Base-by-base conservation (phyloP, 1,140 invertebrate genomes). In the Drosophila arawakana region DNA sequence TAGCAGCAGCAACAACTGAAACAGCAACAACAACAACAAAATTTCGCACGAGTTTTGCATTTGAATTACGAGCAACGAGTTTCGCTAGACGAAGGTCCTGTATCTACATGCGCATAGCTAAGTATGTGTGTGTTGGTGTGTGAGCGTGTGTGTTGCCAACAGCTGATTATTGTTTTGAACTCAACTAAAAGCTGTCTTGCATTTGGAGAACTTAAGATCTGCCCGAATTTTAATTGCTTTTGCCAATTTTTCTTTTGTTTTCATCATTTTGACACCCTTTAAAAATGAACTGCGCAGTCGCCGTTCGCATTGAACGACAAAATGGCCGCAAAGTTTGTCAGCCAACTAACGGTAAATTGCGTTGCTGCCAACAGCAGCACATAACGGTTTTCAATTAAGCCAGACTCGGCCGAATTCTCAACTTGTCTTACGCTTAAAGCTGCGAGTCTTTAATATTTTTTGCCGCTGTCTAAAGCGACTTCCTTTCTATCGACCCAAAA, bases 21-120 rank as follows among this genome's bases (percentile, higher is more conserved):
- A 25, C 46, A 39, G 9, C 70, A 57, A 10, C 72, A 39, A n/a
- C 71, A 44, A 30, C 80, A 77, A 67, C 86, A 74, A 88, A 88
- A 80, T 80, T 88, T 89, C 84, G 84, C 85, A 89, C 84, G 84
- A 89, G 84, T 84, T 89, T 89, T 89, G 84, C 84, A 89, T 89
- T 89, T 89, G 84, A 89, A 89, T 89, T 74, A 79, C 77, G 84
- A 84, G 77, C 88, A 79, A 89, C 84, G 80, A 89, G 71, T 73
- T 76, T 41, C 62, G 46, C 67, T 68, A 59, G 74, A 72, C 74
- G 52, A 58, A 47, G 62, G 47, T 54, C 37, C 63, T 67, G 10
- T 35, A 34, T 37, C 41, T 68, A 52, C 44, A 68, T 68, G 43
- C 63, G 9, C 44, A 41, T 49, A 44, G 10, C 21, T 67, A 35